Evolutionary conservation across 1,140 invertebrate genomes (phyloP), one percentile per base, ranked within the genome.

Genomic region (Drosophila ironensis): DNA sequence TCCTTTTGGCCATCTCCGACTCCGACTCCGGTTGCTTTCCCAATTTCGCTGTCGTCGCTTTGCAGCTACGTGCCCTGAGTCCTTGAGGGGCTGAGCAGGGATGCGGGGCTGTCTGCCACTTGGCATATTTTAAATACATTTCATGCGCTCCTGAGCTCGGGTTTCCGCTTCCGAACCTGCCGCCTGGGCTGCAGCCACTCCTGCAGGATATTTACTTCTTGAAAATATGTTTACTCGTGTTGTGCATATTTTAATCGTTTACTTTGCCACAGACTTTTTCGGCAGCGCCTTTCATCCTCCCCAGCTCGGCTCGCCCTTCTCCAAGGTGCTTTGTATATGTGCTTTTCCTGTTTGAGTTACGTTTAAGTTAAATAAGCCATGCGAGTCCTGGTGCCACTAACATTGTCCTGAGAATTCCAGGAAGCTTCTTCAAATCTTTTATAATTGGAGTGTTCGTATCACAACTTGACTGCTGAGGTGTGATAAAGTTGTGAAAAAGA

Each of bases 191-290:
- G 50, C 57, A 46, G 25, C 24, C 40, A 12, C 52, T 66, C 44
- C 87, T 88, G 42, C 70, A 89, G 87, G 87, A 89, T 89, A 89
- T 89, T 89, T 89, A 72, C 87, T 87, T 76, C 82, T 88, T 84
- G 71, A 88, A 84, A 88, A 88, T 78, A 80, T 89, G 82, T 89
- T 89, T 89, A 89, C 87, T 88, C 72, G 78, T 89, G 87, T 89
- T 89, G 87, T 88, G 87, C 87, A 89, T 89, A 89, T 89, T 89
- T 89, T 89, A 89, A 89, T 89, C 88, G 87, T 88, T 88, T 87
- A 70, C 82, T 84, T 88, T 61, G 76, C 64, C 56, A 78, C 64
- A 70, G 60, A 77, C 77, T 75, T 68, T 71, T 69, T 69, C 38
- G 69, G 56, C 63, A 77, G 45, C 53, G 40, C 22, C 46, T 22